phyloP scores from a whole-genome alignment of 2,888 invertebrate species.

The Trilocha varians region DNA sequence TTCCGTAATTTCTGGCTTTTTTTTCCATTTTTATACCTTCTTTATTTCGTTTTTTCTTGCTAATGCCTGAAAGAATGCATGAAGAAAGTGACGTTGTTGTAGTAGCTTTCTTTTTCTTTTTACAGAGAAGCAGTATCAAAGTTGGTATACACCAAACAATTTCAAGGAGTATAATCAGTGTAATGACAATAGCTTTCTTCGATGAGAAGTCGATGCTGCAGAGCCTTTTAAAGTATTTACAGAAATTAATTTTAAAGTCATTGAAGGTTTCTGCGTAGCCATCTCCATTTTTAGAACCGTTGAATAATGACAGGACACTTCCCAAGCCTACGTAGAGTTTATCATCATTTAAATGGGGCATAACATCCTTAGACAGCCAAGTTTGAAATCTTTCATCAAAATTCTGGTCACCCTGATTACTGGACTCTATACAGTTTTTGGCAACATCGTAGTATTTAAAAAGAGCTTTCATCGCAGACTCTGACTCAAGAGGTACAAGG shows the following conservation, averaged over 20 bases:
- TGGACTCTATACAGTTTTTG: slow-evolving; percentile 59
- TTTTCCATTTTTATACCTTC: slow-evolving; percentile 2
- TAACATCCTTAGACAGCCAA: slow-evolving; percentile 67
- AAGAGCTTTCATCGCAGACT: slow-evolving; percentile 45
- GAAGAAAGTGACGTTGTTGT: no score
- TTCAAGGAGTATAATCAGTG: slow-evolving; percentile 40
- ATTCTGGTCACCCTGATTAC: slow-evolving; percentile 37
- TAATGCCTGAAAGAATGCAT: background rate
- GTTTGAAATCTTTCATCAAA: slow-evolving; percentile 68
- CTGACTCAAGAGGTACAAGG: slow-evolving; percentile 30
- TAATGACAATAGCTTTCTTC: slow-evolving; percentile 37
- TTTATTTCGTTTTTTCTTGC: background rate
- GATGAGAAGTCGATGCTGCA: slow-evolving; percentile 20
- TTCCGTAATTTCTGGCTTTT: background rate
- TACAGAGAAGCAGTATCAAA: slow-evolving; percentile 22
- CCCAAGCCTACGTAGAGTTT: slow-evolving; percentile 74
- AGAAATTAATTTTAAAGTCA: slow-evolving; percentile 5
- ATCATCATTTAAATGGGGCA: slow-evolving; percentile 73
- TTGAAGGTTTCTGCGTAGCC: slow-evolving; percentile 13
- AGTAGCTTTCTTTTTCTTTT: slow-evolving; percentile 17
- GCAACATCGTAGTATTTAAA: slow-evolving; percentile 72
- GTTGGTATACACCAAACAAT: slow-evolving; percentile 46
- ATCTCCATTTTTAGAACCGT: slow-evolving; percentile 22
- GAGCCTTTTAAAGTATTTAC: slow-evolving; percentile 6
- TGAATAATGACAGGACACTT: slow-evolving; percentile 51